Evolutionary conservation across 2,888 invertebrate species (phyloP).

Genomic region (Trichopoda pennipes): DNA sequence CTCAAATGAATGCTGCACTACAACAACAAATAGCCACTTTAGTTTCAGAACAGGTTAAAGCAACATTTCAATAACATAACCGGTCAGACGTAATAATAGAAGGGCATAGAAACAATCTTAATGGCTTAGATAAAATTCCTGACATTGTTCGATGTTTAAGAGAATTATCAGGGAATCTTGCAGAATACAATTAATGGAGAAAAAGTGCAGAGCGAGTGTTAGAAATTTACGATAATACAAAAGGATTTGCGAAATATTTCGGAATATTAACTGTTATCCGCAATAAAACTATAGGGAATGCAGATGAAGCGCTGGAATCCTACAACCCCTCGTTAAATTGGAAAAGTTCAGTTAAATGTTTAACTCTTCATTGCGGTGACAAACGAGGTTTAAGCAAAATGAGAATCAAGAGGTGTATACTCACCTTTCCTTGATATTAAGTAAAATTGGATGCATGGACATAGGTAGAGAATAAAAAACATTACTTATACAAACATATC

Average conservation of each 20-base stretch:
- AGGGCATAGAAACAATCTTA: not conserved
- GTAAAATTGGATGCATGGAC: not conserved
- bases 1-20: constrained; percentile 18
- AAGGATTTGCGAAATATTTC: constrained; percentile 1
- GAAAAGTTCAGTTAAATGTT: constrained; percentile 1
- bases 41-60: constrained; percentile 1
- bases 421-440: not conserved
- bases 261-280: not conserved
- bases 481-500: not conserved
- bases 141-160: constrained; percentile 1
- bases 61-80: not conserved
- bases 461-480: not conserved
- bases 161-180: constrained; percentile 1
- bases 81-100: not conserved
- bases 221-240: constrained; percentile 4
- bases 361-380: not conserved
- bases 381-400: constrained; percentile 5
- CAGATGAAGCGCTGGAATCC: not conserved
- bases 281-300: not conserved
- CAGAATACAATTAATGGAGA: constrained; percentile 1
- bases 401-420: not conserved
- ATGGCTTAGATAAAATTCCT: constrained; percentile 3
- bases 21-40: constrained; percentile 23
- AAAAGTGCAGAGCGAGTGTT: constrained; percentile 2
- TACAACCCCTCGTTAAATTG: constrained; percentile 8